Evolutionary conservation across 2,888 invertebrate genomes (phyloP), one percentile per base, ranked within the genome.

Genomic region (Tinea semifulvella): DNA sequence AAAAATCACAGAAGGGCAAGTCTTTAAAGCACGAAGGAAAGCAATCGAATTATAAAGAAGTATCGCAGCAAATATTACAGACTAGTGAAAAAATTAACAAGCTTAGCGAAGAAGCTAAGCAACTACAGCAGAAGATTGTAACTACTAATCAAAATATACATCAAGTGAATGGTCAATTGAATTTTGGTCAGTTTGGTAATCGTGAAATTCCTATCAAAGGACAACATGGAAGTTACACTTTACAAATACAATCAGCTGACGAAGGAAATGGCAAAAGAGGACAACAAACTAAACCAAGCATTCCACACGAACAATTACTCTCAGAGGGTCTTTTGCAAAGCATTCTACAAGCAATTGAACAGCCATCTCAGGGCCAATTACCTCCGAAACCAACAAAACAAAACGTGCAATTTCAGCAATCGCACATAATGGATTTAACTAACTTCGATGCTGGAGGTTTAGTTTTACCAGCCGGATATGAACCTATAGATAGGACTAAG

Each of bases 261-360:
- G 84, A 83, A 8, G 56, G 79, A 61, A 51, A 82, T 10, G 56
- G 79, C 61, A 51, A 58, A 2, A 60, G 61, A 36, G 77, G 80
- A 0, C 79, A 82, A 49, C 64, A 67, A 14, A 71, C 70, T 3
- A 71, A 76, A 6, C 79, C 82, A 0, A 51, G 82, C 58, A 65
- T 76, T 16, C 86, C 90, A 8, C 92, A 93, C 54, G 89, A 89
- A 10, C 90, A 92, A 61, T 82, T 93, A 0, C 66, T 93, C 0
- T 91, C 91, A 0, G 88, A 92, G 58, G 92, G 90, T 1, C 73
- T 94, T 0, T 64, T 93, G 1, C 91, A 92, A 60, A 90, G 92
- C 43, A 92, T 94, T 46, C 64, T 94, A 2, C 87, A 90, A 48
- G 93, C 92, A 0, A 92, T 93, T 40, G 93, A 93, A 58, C 88